Evolutionary conservation across 2,888 invertebrate genomes (phyloP).

Genomic region (Odontomyia ornata): DNA sequence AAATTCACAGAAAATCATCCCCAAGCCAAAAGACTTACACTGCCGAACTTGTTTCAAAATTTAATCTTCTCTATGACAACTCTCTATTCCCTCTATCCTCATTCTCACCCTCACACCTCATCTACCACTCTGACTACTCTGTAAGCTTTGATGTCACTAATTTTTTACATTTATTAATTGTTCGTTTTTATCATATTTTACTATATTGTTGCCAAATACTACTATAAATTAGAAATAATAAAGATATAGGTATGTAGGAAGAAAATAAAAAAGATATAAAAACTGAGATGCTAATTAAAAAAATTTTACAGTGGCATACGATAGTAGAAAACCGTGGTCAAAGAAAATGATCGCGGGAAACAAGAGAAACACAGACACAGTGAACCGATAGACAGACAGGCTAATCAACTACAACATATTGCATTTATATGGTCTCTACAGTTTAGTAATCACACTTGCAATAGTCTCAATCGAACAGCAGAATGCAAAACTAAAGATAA

Average conservation of each 20-base stretch:
- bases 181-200: conserved; percentile 40
- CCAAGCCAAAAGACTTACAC: too few species aligned
- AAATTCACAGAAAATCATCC: too few species aligned
- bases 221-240: conserved; percentile 38
- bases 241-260: conserved; percentile 26
- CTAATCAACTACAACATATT: conserved; percentile 1
- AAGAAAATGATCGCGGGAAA: neutral
- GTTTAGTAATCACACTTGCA: conserved; percentile 1
- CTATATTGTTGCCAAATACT: conserved; percentile 45
- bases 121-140: neutral
- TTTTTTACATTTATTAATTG: conserved; percentile 33
- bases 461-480: neutral
- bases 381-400: neutral
- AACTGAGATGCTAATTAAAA: conserved; percentile 25
- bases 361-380: neutral
- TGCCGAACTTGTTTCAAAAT: too few species aligned
- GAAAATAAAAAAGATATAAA: conserved; percentile 8
- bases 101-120: neutral
- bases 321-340: too few species aligned
- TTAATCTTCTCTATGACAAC: too few species aligned
- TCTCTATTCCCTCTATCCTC: neutral
- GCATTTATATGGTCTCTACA: conserved; percentile 38
- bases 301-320: neutral
- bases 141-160: conserved; percentile 31
- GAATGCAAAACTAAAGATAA: neutral